Percentiles rank a stretch among this genome's conserved stretches.
phyloP scores from a whole-genome alignment of 2,113 vertebrate genomes.

The Tupaia chinensis region DNA sequence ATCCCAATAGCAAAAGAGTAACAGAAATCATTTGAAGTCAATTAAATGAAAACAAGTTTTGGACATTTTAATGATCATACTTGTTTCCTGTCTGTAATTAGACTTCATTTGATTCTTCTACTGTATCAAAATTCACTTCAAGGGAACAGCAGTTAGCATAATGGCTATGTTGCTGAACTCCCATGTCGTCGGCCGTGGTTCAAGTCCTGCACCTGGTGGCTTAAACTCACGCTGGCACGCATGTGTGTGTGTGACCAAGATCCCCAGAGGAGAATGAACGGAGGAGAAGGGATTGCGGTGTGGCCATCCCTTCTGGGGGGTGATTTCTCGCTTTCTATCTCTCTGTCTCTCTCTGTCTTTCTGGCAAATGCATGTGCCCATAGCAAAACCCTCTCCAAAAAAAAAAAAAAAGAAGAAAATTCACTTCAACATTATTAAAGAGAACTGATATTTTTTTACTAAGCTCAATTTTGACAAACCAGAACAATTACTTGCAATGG shows the following conservation, averaged over 20 bases:
- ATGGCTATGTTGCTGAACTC: too few species aligned
- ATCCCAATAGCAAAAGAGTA: constrained; percentile 72
- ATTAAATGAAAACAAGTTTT: constrained; percentile 79
- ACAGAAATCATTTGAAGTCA: constrained; percentile 81
- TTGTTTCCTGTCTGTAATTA: constrained; percentile 78
- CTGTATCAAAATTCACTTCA: constrained; percentile 80
- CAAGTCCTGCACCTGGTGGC: too few species aligned
- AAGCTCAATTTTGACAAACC: constrained; percentile 57
- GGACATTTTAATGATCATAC: constrained; percentile 54
- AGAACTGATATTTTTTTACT: constrained; percentile 56
- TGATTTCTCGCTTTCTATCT: too few species aligned
- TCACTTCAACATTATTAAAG: constrained; percentile 72
- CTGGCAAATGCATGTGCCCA: too few species aligned
- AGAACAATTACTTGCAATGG: constrained; percentile 6
- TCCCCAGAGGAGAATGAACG: too few species aligned
- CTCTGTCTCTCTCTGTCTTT: too few species aligned
- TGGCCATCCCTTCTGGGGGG: too few species aligned
- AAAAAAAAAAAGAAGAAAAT: constrained; percentile 55
- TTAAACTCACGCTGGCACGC: too few species aligned
- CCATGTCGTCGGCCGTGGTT: too few species aligned
- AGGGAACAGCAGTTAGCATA: background rate
- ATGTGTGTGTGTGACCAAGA: too few species aligned
- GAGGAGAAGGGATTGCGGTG: too few species aligned
- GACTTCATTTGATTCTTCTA: constrained; percentile 72
- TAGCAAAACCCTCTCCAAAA: too few species aligned